Evolutionary conservation across 2,113 vertebrate species (phyloP), one percentile per base, ranked within the genome.

Genomic region (Chunga burmeisteri): DNA sequence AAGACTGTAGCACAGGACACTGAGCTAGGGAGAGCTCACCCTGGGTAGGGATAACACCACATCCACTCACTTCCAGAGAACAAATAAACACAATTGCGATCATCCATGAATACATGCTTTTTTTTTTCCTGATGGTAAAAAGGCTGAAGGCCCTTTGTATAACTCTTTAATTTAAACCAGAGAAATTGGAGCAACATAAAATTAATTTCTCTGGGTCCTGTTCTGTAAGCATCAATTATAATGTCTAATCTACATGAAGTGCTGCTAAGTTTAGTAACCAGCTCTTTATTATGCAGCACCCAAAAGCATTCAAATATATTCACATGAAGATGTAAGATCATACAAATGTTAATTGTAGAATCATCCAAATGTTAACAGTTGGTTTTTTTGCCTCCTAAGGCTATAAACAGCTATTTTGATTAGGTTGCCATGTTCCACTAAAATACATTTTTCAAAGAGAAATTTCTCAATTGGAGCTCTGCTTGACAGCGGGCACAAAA

Each of bases 181-280:
- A 67, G 81, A 98, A 96, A 95, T 53, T 90, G 81, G 53, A 97
- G 77, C 88, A 94, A 88, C 56, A 80, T 53, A 86, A 94, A 94
- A 96, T 95, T 96, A 94, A 91, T 96, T 94, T 96, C 66, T 96
- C 86, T 92, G 66, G 70, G 90, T 95, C 94, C 90, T 92, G 16
- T 94, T 88, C 87, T 93, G 73, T 88, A 97, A 93, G 70, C 93
- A 93, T 86, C 95, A 81, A 93, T 94, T 93, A 89, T 86, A 81
- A 96, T 81, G 65, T 81, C 77, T 82, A 94, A 81, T 94, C 89
- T 88, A 77, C 58, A 82, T 90, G 71, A 95, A 95, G 86, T 78
- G 74, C 71, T 93, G 80, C 95, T 96, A 95, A 91, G 80, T 95
- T 95, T 93, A 97, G 93, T 80, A 92, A 93, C 75, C 3, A 32